A percentile compares a stretch with the other conserved stretches of the same genome.
phyloP scores from a whole-genome alignment of 2,113 vertebrate genomes.

The Rhinichthys klamathensis region DNA sequence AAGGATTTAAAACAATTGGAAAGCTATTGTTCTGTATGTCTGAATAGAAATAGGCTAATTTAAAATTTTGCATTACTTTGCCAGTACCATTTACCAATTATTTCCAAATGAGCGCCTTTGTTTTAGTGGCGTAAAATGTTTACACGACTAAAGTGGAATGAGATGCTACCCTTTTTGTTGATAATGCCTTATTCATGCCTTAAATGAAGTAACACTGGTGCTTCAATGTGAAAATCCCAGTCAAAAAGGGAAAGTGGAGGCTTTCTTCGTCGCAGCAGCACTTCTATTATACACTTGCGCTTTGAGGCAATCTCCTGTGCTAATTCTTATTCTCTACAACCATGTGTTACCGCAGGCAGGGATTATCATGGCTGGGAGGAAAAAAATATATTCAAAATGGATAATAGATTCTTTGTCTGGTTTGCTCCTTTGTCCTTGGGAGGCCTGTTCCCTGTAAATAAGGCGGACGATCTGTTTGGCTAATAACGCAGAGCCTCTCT shows the following conservation, averaged over 20 bases:
- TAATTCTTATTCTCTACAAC: conserved; percentile 49
- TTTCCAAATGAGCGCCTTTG: conserved; percentile 60
- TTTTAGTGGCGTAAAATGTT: conserved; percentile 62
- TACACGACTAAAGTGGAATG: conserved; percentile 54
- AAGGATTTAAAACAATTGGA: not conserved
- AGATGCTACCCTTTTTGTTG: conserved; percentile 58
- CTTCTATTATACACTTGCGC: conserved; percentile 57
- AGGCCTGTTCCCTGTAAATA: conserved; percentile 67
- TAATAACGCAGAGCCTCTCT: conserved; percentile 42
- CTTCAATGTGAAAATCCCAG: conserved; percentile 56
- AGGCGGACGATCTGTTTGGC: conserved; percentile 66
- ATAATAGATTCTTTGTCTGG: conserved; percentile 72
- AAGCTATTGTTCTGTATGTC: not conserved
- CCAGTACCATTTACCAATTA: conserved; percentile 53
- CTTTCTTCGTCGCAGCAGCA: conserved; percentile 53
- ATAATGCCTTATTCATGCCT: conserved; percentile 56
- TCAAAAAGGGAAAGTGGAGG: conserved; percentile 38
- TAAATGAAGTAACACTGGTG: conserved; percentile 62
- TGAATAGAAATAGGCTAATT: not conserved
- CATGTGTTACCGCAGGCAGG: conserved; percentile 49
- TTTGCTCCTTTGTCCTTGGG: conserved; percentile 72
- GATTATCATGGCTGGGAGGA: conserved; percentile 64
- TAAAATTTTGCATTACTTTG: conserved; percentile 32
- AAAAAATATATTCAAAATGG: conserved; percentile 60
- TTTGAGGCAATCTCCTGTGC: conserved; percentile 56